Evolutionary conservation across 2,797 vertebrate genomes (phyloP).

Genomic region (Epinephelus malabaricus): DNA sequence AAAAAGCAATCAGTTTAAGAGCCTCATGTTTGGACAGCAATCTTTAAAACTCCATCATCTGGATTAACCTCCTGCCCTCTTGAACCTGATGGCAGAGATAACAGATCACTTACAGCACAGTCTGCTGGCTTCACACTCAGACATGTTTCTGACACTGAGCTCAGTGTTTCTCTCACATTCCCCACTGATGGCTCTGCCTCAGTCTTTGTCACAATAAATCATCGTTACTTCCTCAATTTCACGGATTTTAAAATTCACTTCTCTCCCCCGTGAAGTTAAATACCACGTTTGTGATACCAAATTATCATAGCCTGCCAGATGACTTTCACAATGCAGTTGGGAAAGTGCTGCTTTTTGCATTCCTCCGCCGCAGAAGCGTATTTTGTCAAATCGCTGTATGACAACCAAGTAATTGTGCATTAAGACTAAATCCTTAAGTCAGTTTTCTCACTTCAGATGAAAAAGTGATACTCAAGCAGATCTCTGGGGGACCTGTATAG

Average conservation of each 20-base stretch:
- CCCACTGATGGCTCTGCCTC: constrained; percentile 28
- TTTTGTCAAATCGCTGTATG: constrained; percentile 49
- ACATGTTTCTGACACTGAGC: constrained; percentile 38
- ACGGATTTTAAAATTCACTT: constrained; percentile 51
- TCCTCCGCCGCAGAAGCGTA: constrained; percentile 32
- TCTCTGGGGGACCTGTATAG: constrained; percentile 22
- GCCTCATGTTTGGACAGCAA: constrained; percentile 48
- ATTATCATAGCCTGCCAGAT: constrained; percentile 27
- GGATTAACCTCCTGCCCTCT: constrained; percentile 60
- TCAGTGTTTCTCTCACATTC: constrained; percentile 51
- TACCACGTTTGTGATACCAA: constrained; percentile 46
- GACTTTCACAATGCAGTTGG: constrained; percentile 24
- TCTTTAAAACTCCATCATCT: constrained; percentile 58
- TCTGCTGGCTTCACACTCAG: constrained; percentile 42
- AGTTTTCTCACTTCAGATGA: constrained; percentile 49
- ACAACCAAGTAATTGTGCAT: constrained; percentile 67
- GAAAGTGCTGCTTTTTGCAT: constrained; percentile 43
- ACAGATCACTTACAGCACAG: constrained; percentile 30
- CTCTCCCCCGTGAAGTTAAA: constrained; percentile 48
- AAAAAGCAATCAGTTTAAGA: constrained; percentile 23
- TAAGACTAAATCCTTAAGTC: constrained; percentile 50
- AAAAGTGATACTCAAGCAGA: constrained; percentile 22
- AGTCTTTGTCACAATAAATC: constrained; percentile 65
- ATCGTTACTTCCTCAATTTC: constrained; percentile 57
- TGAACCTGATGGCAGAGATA: constrained; percentile 57